These are phyloP conservation scores for Lepidurus couesii DNA, from an alignment of 1,140 invertebrate genomes.

Conservation along the genomic window DNA sequence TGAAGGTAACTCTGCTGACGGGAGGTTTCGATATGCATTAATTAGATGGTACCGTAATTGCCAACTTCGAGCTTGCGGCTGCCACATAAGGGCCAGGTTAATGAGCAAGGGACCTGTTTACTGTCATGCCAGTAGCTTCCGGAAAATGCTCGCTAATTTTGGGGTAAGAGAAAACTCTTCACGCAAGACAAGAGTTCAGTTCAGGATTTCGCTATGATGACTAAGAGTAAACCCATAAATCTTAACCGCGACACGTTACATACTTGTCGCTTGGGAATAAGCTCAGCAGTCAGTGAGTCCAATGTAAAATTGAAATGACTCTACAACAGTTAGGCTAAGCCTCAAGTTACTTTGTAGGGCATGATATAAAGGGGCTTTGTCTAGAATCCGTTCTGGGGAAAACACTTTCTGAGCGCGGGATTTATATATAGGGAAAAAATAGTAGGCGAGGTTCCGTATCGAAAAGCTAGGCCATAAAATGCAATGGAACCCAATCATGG, in stretches of 20 bases:
- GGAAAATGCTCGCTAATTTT: background rate
- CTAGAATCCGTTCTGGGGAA: background rate
- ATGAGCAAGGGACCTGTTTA: conserved; percentile 10
- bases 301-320: too few species aligned
- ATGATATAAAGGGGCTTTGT: background rate
- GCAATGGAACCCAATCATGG: background rate
- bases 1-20: background rate
- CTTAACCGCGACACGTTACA: too few species aligned
- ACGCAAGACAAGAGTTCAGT: background rate
- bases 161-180: background rate
- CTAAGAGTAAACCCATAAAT: too few species aligned
- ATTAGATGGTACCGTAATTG: background rate
- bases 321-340: too few species aligned
- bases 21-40: background rate
- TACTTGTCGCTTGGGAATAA: too few species aligned
- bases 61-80: background rate
- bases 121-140: background rate
- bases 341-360: background rate
- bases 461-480: background rate
- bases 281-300: too few species aligned
- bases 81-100: background rate
- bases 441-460: background rate
- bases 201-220: too few species aligned
- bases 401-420: background rate
- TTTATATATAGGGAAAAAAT: background rate